Evolutionary conservation across 2,113 vertebrate genomes (phyloP), one percentile per base, ranked within the genome.

Genomic region (Erythrocercus mccallii): DNA sequence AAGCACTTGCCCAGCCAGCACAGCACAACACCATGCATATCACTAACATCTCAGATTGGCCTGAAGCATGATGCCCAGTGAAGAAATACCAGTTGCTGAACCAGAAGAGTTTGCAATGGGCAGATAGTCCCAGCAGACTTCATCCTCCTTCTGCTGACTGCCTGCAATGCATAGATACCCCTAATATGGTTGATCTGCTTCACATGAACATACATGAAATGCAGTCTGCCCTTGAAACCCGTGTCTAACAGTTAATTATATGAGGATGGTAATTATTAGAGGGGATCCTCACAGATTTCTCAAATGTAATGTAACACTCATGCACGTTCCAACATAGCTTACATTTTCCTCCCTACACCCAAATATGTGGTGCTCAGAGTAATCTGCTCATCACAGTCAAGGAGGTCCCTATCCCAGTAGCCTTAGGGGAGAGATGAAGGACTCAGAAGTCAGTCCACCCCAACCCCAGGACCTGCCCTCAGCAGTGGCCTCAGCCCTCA

Each of bases 331-430:
- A 76, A 38, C 6, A 35, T 1, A 38, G 10, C 8, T 76, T 48
- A 35, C 3, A 0, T 15, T 24, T 53, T 88, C 10, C 45, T 70
- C 28, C 40, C 3, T 28, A 2, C 4, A 4, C 1, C 6, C 5
- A n/a, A 7, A 12, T 38, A 22, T 18, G 5, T 61, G 17, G 6
- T 69, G 19, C 30, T 57, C 7, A 8, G 15, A 3, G 2, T 30
- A 28, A 65, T 12, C 18, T 27, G 28, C 58, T 73, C n/a, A 53
- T 8, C 16, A 18, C 6, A 12, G 12, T 4, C 8, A 37, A 45
- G 24, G 15, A 20, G 2, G 6, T 33, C 6, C 4, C 14, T 4
- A 15, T 38, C 14, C 10, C 48, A 53, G 9, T 0, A 2, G 14
- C 7, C 6, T 23, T 48, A 56, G 12, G 8, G 37, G 31, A 35